These are phyloP conservation scores for Notiomystis cincta DNA, from an alignment of 2,113 vertebrate genomes.

Conservation along the genomic window DNA sequence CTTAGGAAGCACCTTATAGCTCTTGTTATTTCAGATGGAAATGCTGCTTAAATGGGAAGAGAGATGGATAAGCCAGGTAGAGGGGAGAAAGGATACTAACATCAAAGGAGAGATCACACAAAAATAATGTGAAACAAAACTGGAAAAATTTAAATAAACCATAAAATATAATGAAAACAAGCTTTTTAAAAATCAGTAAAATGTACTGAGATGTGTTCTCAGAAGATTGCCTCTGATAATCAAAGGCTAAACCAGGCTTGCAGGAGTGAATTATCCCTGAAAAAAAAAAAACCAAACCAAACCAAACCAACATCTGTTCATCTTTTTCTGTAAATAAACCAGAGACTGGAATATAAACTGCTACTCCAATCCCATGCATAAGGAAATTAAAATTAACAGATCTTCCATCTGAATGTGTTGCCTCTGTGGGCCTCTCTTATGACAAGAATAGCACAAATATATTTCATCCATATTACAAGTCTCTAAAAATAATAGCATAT, in stretches of 20 bases:
- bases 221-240: not conserved
- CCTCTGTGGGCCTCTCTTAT: not conserved
- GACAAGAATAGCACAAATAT: not conserved
- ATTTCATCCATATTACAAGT: not conserved
- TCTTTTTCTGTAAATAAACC: not conserved
- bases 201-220: not conserved
- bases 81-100: not conserved
- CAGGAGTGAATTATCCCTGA: not conserved
- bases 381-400: conserved; percentile 17
- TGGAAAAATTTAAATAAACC: not conserved
- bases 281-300: not conserved
- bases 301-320: not conserved
- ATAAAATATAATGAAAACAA: not conserved
- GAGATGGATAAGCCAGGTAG: not conserved
- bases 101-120: not conserved
- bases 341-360: not conserved
- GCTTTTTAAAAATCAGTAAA: not conserved
- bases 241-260: not conserved
- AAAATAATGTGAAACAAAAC: not conserved
- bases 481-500: not conserved
- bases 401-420: not conserved
- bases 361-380: not conserved
- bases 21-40: not conserved
- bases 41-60: not conserved
- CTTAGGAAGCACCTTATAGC: not conserved